Evolutionary conservation across 2,888 invertebrate species (phyloP), one percentile per base, ranked within the genome.

Genomic region (Dicycla oo): DNA sequence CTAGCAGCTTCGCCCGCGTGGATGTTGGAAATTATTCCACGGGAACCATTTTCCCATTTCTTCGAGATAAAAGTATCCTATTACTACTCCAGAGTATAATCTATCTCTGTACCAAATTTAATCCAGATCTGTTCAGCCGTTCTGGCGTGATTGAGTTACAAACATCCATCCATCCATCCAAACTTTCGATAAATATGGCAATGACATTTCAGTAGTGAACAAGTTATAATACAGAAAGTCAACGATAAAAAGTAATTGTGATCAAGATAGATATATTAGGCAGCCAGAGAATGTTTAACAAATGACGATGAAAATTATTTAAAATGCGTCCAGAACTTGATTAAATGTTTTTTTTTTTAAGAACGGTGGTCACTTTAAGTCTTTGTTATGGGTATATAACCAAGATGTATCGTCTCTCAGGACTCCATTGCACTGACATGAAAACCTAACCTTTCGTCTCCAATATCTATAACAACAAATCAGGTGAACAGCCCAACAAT

Each of bases 401-500:
- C 18, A 43, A 26, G 18, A 43, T 60, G 6, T 40, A 40, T 18
- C 18, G 15, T 10, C 38, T 11, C 30, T 40, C 18, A 53, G 23
- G 26, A 47, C 20, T 20, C 5, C 4, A 38, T 15, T 54, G 10
- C 6, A 40, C 3, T 5, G 10, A 15, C 4, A 18, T 8, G 30
- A 11, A 74, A 56, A 72, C 20, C 8, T 11, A 47, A 49, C 20
- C 45, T 40, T 8, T 45, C 1, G 0, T 30, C n/a, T 38, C 18
- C 68, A 68, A 65, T 58, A 61, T 51, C 45, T 20, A 54, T 43
- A 69, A 53, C 67, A 75, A 69, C 75, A 79, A 79, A 72, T 79
- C 63, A 62, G 66, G 63, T 79, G 70, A 68, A 64, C 11, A 10
- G 63, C 45, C 70, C 65, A 71, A 75, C 69, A 72, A 58, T 56